Base-by-base conservation (phyloP, 2,888 invertebrate genomes). In the Chymomyza procnemis region DNA sequence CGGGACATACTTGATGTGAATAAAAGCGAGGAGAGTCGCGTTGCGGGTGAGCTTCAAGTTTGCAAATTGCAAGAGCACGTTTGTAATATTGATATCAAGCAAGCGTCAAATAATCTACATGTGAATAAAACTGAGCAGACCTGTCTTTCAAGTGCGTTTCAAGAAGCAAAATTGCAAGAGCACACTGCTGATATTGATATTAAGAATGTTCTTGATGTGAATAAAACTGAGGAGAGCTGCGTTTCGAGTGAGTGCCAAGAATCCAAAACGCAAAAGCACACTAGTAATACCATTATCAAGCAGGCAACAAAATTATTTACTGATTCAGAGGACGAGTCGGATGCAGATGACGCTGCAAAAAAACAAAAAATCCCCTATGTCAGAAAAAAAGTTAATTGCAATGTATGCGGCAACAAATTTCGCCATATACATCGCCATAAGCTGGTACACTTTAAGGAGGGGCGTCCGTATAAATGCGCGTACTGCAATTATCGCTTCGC, bases 391-490 rank as follows among this genome's bases (percentile, higher is more conserved):
- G n/a, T 71, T 61, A 66, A 67, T 34, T 93, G 93, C 77, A 84
- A 84, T 14, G 86, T 91, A 59, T 93, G 93, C 77, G 87, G 89
- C 16, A 93, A 93, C 88, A 77, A 79, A 5, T 93, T 92, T 75
- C 92, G 92, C 66, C 91, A 91, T 57, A 90, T 92, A 4, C 71
- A 62, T 34, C 83, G 83, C 4, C 89, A 88, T 52, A 64, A 74
- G 30, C 80, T 74, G 48, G 76, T 85, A 4, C 89, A 88, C 50
- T 52, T 74, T 3, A 79, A 80, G 34, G 47, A 22, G 19, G 74
- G 78, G 0, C 83, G 85, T 30, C 81, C 87, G 4, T 88, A 76
- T 70, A 80, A 85, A 66, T 90, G 90, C 71, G 60, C 75, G 16
- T 71, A 77, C 5, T 85, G 84, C 19, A 68, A 73, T 16, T 74